These are phyloP conservation scores for Parochlus steinenii DNA, from an alignment of 2,888 invertebrate species.

Conservation along the genomic window DNA sequence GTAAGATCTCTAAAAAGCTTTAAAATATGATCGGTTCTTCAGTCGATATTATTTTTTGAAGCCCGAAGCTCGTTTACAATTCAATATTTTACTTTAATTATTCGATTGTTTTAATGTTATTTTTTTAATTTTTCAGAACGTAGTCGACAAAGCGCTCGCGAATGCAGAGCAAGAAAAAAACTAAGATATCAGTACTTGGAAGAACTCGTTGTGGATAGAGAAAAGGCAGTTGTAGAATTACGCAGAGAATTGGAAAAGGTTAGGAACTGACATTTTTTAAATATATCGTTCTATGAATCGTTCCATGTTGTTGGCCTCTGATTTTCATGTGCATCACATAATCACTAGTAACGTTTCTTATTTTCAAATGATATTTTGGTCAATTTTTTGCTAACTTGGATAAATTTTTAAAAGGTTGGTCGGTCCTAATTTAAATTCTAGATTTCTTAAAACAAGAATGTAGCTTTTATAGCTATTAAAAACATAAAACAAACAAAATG, in stretches of 20 bases:
- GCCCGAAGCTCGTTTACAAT: constrained; percentile 6
- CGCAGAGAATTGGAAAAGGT: constrained; percentile 85
- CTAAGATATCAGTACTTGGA: constrained; percentile 92
- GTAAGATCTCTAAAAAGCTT: constrained; percentile 32
- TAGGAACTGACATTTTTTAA: constrained; percentile 20
- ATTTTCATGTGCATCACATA: neutral
- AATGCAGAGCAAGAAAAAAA: constrained; percentile 93
- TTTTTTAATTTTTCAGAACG: constrained; percentile 46
- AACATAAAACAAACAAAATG: no score
- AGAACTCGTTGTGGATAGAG: constrained; percentile 83
- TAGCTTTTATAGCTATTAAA: no score
- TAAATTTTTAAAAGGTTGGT: no score
- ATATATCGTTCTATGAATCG: neutral
- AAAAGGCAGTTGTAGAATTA: constrained; percentile 76
- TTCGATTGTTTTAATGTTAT: neutral
- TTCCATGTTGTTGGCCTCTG: neutral
- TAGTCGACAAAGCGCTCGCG: constrained; percentile 91
- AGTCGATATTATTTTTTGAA: constrained; percentile 1
- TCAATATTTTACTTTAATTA: constrained; percentile 3
- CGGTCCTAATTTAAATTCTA: no score
- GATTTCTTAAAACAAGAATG: no score
- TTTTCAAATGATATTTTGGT: no score
- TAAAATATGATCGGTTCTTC: constrained; percentile 8
- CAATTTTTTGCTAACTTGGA: no score
- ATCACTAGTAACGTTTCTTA: neutral